Percentiles rank a stretch among this genome's conserved stretches.
Conservation (phyloP, 2,797 vertebrate species). For the Brotula barbata region DNA sequence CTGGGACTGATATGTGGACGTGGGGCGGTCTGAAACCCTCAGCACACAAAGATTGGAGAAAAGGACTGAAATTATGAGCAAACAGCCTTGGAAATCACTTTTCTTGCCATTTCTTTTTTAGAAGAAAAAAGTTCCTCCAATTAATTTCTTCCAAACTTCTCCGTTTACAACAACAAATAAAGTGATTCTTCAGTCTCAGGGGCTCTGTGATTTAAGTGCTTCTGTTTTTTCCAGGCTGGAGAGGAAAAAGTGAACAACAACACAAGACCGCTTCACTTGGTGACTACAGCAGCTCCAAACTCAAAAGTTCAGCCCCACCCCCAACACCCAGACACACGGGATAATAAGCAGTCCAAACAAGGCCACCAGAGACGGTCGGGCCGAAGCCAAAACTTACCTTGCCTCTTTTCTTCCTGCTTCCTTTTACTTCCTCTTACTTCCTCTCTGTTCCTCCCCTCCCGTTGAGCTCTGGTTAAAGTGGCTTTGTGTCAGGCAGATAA, state of each 20-base stretch:
- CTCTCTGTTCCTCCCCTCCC: slow-evolving; percentile 4
- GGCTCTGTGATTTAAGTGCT: background rate
- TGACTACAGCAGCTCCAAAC: background rate
- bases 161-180: slow-evolving; percentile 11
- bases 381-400: slow-evolving; percentile 81
- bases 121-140: slow-evolving; percentile 4
- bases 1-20: slow-evolving; percentile 52
- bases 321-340: slow-evolving; percentile 2
- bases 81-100: slow-evolving; percentile 34
- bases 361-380: background rate
- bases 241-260: too few species aligned
- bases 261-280: too few species aligned
- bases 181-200: slow-evolving; percentile 13
- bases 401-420: slow-evolving; percentile 28
- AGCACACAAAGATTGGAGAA: slow-evolving; percentile 14
- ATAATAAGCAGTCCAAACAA: slow-evolving; percentile 44
- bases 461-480: slow-evolving; percentile 30
- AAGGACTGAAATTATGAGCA: slow-evolving; percentile 11
- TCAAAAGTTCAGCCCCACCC: slow-evolving; percentile 29
- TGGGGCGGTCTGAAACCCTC: slow-evolving; percentile 2
- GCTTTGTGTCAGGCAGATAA: slow-evolving; percentile 59
- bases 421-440: slow-evolving; percentile 15
- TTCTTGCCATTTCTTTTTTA: slow-evolving; percentile 27
- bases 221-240: too few species aligned
- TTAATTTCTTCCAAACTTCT: slow-evolving; percentile 20